Conservation (phyloP, 2,797 vertebrate species). For the Sitta carolinensis region DNA sequence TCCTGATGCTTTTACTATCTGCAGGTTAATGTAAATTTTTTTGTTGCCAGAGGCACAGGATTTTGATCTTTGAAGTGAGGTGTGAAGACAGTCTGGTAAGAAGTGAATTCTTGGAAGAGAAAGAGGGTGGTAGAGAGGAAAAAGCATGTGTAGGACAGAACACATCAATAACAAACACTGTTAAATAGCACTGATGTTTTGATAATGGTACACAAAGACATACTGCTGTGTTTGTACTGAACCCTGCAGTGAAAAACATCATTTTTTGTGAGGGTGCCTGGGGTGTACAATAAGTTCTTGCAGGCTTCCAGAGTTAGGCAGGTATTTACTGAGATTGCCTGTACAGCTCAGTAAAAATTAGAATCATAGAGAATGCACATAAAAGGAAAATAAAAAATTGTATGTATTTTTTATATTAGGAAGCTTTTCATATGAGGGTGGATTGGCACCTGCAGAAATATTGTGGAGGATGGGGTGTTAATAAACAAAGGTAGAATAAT, state of each 20-base stretch:
- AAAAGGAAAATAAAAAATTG: neutral
- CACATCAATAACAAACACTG: neutral
- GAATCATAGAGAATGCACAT: neutral
- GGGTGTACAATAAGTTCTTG: neutral
- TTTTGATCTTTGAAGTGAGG: neutral
- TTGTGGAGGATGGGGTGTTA: fast-evolving
- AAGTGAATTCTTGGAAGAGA: neutral
- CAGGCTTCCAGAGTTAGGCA: neutral
- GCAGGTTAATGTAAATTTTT: neutral
- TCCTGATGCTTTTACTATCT: neutral
- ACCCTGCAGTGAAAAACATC: neutral
- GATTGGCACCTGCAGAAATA: neutral
- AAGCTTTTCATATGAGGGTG: neutral
- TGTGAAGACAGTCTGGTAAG: neutral
- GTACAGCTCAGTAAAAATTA: neutral
- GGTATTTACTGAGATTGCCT: neutral
- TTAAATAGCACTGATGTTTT: neutral
- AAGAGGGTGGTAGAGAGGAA: neutral
- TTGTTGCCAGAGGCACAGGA: neutral
- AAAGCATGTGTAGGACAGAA: neutral
- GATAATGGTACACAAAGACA: neutral
- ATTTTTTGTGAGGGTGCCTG: neutral
- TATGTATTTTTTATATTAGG: neutral
- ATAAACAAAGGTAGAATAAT: neutral
- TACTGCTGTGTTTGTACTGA: neutral